phyloP scores from a whole-genome alignment of 2,797 vertebrate genomes.

The Anolis apletophallus region DNA sequence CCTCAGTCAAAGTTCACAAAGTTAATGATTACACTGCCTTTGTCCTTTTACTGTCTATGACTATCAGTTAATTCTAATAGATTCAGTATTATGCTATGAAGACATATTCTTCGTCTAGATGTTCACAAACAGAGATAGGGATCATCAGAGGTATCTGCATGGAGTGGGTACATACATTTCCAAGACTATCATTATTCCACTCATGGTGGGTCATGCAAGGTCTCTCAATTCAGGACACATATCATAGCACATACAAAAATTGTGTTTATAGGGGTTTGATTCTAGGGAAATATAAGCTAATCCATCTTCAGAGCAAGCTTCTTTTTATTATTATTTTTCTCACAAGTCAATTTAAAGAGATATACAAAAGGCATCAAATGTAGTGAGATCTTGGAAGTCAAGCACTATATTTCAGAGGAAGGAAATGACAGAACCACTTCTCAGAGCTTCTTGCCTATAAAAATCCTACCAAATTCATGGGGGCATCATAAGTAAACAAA shows the following conservation, averaged over 20 bases:
- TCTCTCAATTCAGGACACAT: background rate
- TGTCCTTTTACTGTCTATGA: background rate
- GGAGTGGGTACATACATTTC: background rate
- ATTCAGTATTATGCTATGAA: too few relatives aligned
- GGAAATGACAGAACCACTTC: too few relatives aligned
- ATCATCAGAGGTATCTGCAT: background rate
- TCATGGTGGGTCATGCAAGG: background rate
- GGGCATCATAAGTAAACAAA: too few relatives aligned
- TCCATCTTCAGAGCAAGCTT: background rate
- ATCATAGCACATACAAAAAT: background rate
- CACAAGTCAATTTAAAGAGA: background rate
- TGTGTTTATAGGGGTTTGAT: too few relatives aligned
- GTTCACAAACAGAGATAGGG: background rate
- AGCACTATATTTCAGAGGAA: too few relatives aligned
- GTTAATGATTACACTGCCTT: background rate
- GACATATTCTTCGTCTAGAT: too few relatives aligned
- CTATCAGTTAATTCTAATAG: background rate
- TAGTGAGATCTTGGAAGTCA: too few relatives aligned
- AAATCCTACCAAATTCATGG: too few relatives aligned
- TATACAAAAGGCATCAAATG: too few relatives aligned
- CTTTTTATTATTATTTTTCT: background rate
- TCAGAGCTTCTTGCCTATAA: too few relatives aligned
- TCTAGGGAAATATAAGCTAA: background rate
- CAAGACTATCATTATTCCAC: background rate
- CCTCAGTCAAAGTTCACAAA: background rate